phyloP scores from a whole-genome alignment of 1,140 invertebrate species.

The Protaetia brevitarsis region DNA sequence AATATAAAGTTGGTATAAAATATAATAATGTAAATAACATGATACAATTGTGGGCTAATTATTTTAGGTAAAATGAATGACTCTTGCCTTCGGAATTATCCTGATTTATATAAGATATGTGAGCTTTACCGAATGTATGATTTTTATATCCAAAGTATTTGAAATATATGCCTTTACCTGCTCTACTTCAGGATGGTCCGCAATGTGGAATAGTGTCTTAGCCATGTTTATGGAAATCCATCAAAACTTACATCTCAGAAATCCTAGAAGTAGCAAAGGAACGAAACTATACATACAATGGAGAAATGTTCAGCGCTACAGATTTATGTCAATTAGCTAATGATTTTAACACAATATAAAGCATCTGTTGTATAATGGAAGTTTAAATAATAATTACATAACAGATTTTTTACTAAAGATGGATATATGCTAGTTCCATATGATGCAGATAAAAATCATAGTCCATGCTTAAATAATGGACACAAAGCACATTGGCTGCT shows the following conservation, averaged over 20 bases:
- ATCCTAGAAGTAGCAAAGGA: conserved; percentile 60
- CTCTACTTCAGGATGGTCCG: conserved; percentile 52
- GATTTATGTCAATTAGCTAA: conserved; percentile 63
- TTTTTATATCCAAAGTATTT: conserved; percentile 36
- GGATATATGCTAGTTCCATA: conserved; percentile 61
- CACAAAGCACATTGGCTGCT: conserved; percentile 85
- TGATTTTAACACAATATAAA: conserved; percentile 51
- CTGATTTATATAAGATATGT: conserved; percentile 43
- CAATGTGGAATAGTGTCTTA: conserved; percentile 81
- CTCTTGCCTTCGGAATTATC: conserved; percentile 41
- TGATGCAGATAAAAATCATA: conserved; percentile 83
- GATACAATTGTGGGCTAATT: no score
- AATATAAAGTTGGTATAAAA: no score
- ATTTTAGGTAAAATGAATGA: conserved; percentile 35
- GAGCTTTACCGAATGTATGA: conserved; percentile 37
- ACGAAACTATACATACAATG: conserved; percentile 68
- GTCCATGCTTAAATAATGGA: conserved; percentile 73
- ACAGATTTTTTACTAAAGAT: conserved; percentile 55
- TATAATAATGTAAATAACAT: not conserved
- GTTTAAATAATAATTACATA: conserved; percentile 48
- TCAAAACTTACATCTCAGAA: conserved; percentile 56
- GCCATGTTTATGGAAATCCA: conserved; percentile 67
- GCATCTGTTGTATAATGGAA: conserved; percentile 51
- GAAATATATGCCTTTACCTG: conserved; percentile 35
- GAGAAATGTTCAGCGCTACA: conserved; percentile 81